phyloP scores from a whole-genome alignment of 2,797 vertebrate species.

The Atherinosoma microstoma region DNA sequence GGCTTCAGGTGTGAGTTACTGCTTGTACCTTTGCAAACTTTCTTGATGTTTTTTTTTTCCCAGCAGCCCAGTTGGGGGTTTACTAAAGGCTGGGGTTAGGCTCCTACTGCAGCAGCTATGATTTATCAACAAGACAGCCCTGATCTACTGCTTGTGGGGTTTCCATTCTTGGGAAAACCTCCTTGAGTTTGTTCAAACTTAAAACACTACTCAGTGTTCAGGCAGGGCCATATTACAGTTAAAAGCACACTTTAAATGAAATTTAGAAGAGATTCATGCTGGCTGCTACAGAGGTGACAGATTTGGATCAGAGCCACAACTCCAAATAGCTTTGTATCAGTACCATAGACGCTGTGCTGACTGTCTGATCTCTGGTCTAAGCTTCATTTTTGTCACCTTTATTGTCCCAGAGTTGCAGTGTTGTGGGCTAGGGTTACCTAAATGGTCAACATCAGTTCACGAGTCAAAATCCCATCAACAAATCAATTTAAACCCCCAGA shows the following conservation, averaged over 20 bases:
- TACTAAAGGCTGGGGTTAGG: slow-evolving; percentile 38
- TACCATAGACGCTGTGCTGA: slow-evolving; percentile 26
- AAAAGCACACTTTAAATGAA: slow-evolving; percentile 74
- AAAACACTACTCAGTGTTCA: slow-evolving; percentile 61
- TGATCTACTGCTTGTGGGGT: slow-evolving; percentile 36
- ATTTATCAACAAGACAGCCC: slow-evolving; percentile 69
- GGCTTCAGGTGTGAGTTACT: not conserved
- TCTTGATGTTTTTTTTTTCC: slow-evolving; percentile 59
- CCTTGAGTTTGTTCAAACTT: slow-evolving; percentile 54
- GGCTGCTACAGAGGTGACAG: slow-evolving; percentile 44
- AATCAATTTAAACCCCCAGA: slow-evolving; percentile 20
- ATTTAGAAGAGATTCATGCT: slow-evolving; percentile 69
- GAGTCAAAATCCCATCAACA: slow-evolving; percentile 15
- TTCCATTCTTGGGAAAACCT: slow-evolving; percentile 43
- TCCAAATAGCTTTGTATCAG: slow-evolving; percentile 26
- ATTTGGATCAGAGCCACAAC: slow-evolving; percentile 53
- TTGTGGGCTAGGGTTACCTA: not conserved
- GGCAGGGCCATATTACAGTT: slow-evolving; percentile 63
- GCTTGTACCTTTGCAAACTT: slow-evolving; percentile 29
- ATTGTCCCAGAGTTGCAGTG: slow-evolving; percentile 7
- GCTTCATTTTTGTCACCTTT: slow-evolving; percentile 21
- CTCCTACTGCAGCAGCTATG: slow-evolving; percentile 57
- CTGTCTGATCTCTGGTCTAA: slow-evolving; percentile 36
- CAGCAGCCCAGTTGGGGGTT: slow-evolving; percentile 42
- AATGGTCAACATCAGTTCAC: slow-evolving; percentile 4